Base-by-base conservation (phyloP, 2,113 vertebrate genomes). In the Myxocyprinus asiaticus region DNA sequence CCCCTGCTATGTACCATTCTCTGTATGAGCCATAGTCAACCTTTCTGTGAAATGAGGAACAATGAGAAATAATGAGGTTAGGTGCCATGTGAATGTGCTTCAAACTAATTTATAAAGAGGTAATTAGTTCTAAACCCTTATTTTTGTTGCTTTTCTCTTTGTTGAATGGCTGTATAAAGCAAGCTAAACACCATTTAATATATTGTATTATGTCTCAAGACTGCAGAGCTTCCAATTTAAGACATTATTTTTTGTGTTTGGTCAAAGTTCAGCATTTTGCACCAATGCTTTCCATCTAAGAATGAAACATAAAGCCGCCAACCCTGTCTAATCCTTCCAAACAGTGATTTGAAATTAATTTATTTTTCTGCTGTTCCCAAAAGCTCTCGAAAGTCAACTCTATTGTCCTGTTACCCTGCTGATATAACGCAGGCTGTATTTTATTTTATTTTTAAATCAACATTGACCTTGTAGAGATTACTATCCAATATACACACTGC, bases 31-130 rank as follows among this genome's bases (percentile, higher is more conserved):
- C 3, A 56, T n/a, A 64, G 50, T 81, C 55, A 61, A 56, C 44
- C 45, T 17, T 67, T 64, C 33, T 78, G 11, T 44, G 70, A 59
- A 73, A 61, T 47, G 2, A 62, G n/a, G 56, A 73, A 73, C 70
- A 73, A 61, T 76, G 47, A 64, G 50, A 76, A 59, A 80, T 81
- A 84, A 84, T 81, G 70, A 84, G 67, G 44, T 44, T 5, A 58
- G 43, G 74, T 42, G 51, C 43, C 45, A 65, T 44, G 58, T 68
- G 22, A 74, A 51, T 55, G 73, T 55, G 62, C 6, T 42, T 74
- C 58, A 42, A 45, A 74, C 7, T 22, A 7, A 59, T 12, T 74
- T 59, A 33, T 33, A 33, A 33, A 74, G 12, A 56, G 58, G 62
- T 62, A 14, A 62, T 74, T 74, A 9, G 10, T 62, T 71, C 56